Evolutionary conservation across 2,113 vertebrate genomes (phyloP).

Genomic region (Etia nguti): DNA sequence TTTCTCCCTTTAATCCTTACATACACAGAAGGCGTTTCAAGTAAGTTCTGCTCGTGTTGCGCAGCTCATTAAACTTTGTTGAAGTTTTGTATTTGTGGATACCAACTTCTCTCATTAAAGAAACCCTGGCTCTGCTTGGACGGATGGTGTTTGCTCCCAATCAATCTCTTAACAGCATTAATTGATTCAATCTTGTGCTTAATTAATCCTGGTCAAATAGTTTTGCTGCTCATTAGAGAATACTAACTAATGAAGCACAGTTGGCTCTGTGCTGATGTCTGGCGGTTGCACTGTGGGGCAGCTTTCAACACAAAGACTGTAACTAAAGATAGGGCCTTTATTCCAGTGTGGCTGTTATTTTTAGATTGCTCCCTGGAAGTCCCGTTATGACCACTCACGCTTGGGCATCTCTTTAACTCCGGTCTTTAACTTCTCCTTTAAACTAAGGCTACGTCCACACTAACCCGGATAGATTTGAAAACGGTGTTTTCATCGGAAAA

Average conservation of each 20-base stretch:
- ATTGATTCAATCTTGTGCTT: slow-evolving; percentile 60
- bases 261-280: neutral
- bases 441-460: too few relatives aligned
- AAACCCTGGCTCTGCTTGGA: slow-evolving; percentile 5
- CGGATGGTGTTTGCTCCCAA: slow-evolving; percentile 35
- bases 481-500: too few relatives aligned
- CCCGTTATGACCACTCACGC: neutral
- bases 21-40: neutral
- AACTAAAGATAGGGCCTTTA: neutral
- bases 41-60: neutral
- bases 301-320: neutral
- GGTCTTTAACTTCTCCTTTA: neutral
- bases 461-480: too few relatives aligned
- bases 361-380: neutral
- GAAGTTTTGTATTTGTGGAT: slow-evolving; percentile 8
- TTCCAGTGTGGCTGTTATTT: neutral
- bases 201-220: slow-evolving; percentile 63
- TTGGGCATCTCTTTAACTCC: neutral
- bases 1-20: neutral
- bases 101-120: slow-evolving; percentile 52
- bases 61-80: slow-evolving; percentile 41
- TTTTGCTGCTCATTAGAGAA: slow-evolving; percentile 41
- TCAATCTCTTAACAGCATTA: slow-evolving; percentile 58
- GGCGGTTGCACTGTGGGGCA: neutral
- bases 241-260: slow-evolving; percentile 39